A percentile compares a stretch with the other conserved stretches of the same genome.
Conservation (phyloP, 2,797 vertebrate genomes). For the Macropus fuliginosus region DNA sequence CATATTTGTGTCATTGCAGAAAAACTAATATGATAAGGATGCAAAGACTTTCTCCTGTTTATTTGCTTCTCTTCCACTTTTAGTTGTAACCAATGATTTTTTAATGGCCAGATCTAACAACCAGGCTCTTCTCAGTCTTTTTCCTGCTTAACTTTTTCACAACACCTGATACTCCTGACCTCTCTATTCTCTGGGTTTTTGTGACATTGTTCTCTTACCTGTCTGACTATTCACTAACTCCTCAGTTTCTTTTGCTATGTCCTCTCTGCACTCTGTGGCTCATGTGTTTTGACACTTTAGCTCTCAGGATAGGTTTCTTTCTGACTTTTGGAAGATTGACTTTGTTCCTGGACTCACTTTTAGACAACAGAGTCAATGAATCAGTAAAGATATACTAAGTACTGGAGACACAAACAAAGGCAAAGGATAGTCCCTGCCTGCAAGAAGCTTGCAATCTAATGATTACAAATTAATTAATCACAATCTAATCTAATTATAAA, state of each 20-base stretch:
- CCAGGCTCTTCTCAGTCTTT: background rate
- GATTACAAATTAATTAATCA: background rate
- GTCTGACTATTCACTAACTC: background rate
- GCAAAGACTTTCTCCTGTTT: background rate
- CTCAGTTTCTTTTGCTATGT: background rate
- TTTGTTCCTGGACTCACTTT: too few species aligned
- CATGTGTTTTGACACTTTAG: too few species aligned
- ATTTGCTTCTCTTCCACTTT: background rate
- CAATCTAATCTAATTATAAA: background rate
- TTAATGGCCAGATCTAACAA: background rate
- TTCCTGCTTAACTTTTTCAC: background rate
- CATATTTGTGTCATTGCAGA: background rate
- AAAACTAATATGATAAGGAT: background rate
- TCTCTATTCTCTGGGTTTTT: background rate
- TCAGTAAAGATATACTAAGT: too few species aligned
- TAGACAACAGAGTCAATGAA: too few species aligned
- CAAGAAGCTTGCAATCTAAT: background rate
- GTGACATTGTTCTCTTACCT: background rate
- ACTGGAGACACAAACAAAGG: background rate
- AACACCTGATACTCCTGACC: background rate
- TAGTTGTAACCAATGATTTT: background rate
- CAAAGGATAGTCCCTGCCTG: background rate
- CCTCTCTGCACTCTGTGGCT: too few species aligned
- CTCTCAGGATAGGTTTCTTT: too few species aligned
- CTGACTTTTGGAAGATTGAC: too few species aligned